Evolutionary conservation across 2,888 invertebrate species (phyloP).

Genomic region (Diarsia mendica): DNA sequence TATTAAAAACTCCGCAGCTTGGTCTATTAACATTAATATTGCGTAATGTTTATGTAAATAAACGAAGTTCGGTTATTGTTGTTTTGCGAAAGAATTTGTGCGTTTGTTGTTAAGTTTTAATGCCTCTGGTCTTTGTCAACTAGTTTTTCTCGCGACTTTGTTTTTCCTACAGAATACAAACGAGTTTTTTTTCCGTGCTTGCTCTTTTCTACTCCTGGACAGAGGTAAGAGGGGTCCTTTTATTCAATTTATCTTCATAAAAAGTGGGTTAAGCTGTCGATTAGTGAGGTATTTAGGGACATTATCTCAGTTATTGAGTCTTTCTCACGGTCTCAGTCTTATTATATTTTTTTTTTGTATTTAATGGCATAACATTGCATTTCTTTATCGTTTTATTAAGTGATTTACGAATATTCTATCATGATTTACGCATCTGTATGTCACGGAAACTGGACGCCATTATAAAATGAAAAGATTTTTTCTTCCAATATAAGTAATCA

Average conservation of each 20-base stretch:
- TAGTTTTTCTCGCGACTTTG: not conserved
- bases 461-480: not conserved
- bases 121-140: not conserved
- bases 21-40: constrained; percentile 48
- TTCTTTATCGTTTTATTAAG: not conserved
- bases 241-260: not conserved
- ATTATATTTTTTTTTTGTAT: not conserved
- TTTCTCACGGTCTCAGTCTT: no score
- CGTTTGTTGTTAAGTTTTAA: not conserved
- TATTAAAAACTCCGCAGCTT: constrained; percentile 56
- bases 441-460: not conserved
- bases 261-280: not conserved
- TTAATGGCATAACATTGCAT: not conserved
- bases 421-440: not conserved
- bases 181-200: not conserved
- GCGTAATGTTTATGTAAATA: constrained; percentile 49
- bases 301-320: not conserved
- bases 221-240: not conserved
- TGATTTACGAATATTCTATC: not conserved
- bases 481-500: constrained; percentile 4
- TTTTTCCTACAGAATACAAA: not conserved
- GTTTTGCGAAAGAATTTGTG: constrained; percentile 23
- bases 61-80: not conserved
- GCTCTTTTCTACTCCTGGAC: not conserved
- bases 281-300: not conserved